Base-by-base conservation (phyloP, 2,113 vertebrate species). In the Onychostoma macrolepis region DNA sequence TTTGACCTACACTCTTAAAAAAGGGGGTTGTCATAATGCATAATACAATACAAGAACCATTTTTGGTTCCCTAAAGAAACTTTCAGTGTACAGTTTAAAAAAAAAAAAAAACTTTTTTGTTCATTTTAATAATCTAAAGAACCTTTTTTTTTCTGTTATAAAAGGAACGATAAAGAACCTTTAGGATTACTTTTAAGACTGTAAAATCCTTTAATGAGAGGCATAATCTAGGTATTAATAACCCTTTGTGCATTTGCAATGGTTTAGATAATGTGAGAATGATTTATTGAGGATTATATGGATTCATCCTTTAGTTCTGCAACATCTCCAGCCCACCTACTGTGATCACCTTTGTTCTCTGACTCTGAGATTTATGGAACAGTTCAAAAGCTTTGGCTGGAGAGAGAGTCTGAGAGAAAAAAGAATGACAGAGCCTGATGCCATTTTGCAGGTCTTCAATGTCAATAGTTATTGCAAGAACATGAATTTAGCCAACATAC, bases 311-410 rank as follows among this genome's bases (percentile, higher is more conserved):
- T 65, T 36, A 85, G 74, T 78, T 38, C 69, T 50, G 38, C 74
- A 48, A 38, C 56, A 78, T 85, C 84, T 65, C 28, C 30, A 28
- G 38, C 56, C 43, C 36, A 65, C 84, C 74, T 58, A 36, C n/a
- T 19, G 38, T 72, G 63, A 48, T 48, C 43, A 77, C 74, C 56
- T 78, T 63, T 85, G 71, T 75, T 75, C 71, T 75, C 69, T 28
- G 24, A 33, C 71, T 15, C 83, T 50, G 56, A 63, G 63, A 85
- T 76, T 53, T 78, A 85, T 43, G 76, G 71, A 85, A 15, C 38
- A 12, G 63, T 24, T 85, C 36, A 65, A 30, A 77, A 33, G 38
- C 53, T 30, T n/a, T 26, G 33, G 21, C 56, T 41, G 38, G 58
- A 45, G 41, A 83, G 26, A 83, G 63, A 83, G 19, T 48, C 38